phyloP scores from a whole-genome alignment of 2,113 vertebrate genomes.

The Spilogale gracilis region DNA sequence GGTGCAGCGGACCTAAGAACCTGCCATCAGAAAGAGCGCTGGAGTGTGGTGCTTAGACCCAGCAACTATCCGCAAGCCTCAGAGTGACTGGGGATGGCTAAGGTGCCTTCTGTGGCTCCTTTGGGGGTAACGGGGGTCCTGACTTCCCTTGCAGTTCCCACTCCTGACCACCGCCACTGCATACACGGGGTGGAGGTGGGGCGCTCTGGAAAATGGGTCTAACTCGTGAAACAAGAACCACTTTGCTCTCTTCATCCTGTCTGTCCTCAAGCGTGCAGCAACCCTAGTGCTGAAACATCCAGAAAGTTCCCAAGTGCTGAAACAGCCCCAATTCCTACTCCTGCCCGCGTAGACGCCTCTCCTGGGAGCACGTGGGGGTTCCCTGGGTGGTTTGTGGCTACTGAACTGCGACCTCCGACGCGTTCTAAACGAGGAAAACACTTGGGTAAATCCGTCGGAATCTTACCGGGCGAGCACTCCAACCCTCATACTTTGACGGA shows the following conservation, averaged over 20 bases:
- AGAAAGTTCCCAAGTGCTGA: not conserved
- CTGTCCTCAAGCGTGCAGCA: not conserved
- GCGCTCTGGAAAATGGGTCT: not conserved
- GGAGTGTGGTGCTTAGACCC: not conserved
- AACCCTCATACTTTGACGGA: not conserved
- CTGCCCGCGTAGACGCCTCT: not conserved
- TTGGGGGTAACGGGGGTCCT: not conserved
- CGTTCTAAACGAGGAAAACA: not conserved
- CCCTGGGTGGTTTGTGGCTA: not conserved
- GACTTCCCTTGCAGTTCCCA: not conserved
- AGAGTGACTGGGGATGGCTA: not conserved
- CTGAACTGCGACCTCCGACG: not conserved
- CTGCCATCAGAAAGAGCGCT: not conserved
- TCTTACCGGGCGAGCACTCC: not conserved
- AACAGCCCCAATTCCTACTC: not conserved
- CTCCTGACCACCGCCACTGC: not conserved
- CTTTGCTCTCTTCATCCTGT: not conserved
- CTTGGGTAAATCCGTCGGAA: not conserved
- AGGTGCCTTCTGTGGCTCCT: not conserved
- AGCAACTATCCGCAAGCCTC: not conserved
- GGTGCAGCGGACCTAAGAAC: not conserved
- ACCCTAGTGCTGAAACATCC: not conserved
- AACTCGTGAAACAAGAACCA: not conserved
- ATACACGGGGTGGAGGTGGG: not conserved
- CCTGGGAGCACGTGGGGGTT: accelerated